These are phyloP conservation scores for Mormyrus proboscirostris DNA, from an alignment of 2,797 vertebrate genomes.

Conservation along the genomic window DNA sequence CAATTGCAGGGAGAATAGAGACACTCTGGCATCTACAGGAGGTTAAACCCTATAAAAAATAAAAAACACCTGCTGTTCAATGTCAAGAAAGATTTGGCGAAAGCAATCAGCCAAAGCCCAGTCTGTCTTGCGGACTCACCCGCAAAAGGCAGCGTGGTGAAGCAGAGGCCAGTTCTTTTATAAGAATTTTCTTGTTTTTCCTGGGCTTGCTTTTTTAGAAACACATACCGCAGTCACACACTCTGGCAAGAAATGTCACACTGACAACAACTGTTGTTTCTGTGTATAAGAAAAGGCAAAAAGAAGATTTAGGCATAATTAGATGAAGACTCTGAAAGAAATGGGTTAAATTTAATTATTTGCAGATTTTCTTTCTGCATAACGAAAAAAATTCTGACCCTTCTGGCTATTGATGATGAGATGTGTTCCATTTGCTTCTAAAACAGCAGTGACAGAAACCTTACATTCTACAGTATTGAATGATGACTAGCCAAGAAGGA, in stretches of 20 bases:
- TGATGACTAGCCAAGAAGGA: background rate
- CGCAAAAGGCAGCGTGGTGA: background rate
- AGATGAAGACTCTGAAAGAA: background rate
- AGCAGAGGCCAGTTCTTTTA: background rate
- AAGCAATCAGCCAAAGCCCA: background rate
- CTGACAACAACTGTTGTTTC: background rate
- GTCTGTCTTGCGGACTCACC: background rate
- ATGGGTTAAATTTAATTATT: background rate
- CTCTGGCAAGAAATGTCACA: background rate
- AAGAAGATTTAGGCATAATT: background rate
- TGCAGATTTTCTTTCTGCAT: background rate
- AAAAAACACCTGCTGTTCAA: background rate
- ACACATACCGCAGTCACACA: background rate
- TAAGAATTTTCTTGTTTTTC: background rate
- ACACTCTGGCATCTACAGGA: background rate
- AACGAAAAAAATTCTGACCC: background rate
- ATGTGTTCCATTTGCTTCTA: background rate
- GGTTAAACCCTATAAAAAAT: background rate
- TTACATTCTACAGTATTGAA: background rate
- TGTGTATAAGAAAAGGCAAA: background rate
- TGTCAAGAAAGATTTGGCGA: background rate
- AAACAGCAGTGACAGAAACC: background rate
- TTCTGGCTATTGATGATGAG: background rate
- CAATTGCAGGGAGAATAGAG: background rate
- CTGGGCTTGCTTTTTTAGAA: background rate